Percentiles rank a stretch among this genome's conserved stretches.
phyloP scores from a whole-genome alignment of 2,797 vertebrate species.

The Amazona ochrocephala region DNA sequence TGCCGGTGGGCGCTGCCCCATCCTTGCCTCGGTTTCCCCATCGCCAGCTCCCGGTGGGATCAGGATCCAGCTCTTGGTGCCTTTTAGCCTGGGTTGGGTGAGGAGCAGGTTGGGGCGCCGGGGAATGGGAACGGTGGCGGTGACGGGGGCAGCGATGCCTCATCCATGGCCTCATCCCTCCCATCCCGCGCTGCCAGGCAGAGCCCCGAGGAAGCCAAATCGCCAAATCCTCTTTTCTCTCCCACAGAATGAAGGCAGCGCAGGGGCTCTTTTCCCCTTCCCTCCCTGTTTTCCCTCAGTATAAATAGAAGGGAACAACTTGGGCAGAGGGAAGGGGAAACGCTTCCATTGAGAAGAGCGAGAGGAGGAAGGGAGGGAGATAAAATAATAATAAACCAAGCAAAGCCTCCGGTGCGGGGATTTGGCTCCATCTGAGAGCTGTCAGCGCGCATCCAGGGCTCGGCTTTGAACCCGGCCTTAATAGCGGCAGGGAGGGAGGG shows the following conservation, averaged over 20 bases:
- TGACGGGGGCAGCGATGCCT: background rate
- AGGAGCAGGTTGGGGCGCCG: background rate
- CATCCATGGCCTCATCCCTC: background rate
- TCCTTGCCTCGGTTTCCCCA: background rate
- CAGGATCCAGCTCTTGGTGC: background rate
- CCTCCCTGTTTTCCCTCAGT: background rate
- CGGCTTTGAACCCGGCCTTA: constrained; percentile 72
- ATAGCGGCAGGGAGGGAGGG: constrained; percentile 63
- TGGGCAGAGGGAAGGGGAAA: background rate
- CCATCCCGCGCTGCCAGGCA: background rate
- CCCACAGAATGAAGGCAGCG: background rate
- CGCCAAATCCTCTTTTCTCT: constrained; percentile 48
- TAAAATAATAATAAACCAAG: constrained; percentile 13
- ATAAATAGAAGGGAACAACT: constrained; percentile 37
- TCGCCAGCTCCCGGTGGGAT: no score
- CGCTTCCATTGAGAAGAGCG: constrained; percentile 68
- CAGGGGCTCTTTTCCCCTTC: no score
- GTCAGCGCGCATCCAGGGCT: constrained; percentile 75
- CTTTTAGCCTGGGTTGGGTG: background rate
- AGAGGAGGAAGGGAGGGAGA: constrained; percentile 27
- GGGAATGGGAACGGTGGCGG: no score
- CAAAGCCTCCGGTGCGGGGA: constrained; percentile 41
- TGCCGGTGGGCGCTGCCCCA: background rate
- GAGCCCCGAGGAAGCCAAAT: background rate
- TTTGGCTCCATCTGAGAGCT: constrained; percentile 81